phyloP scores from a whole-genome alignment of 1,140 invertebrate genomes.

The Drosophila tani region DNA sequence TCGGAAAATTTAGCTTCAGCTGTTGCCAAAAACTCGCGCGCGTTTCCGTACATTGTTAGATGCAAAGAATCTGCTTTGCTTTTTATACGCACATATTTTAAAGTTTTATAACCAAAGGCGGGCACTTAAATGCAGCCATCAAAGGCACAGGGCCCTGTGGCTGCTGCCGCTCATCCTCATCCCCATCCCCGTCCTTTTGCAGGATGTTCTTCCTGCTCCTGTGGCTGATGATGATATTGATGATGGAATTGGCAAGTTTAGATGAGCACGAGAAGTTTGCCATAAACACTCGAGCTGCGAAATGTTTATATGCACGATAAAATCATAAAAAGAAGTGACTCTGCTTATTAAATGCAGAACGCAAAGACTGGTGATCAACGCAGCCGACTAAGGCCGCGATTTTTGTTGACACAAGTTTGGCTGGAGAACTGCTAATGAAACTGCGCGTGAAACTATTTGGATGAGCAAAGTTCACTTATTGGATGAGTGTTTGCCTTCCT shows the following conservation, averaged over 20 bases:
- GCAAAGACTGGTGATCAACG: slow-evolving; percentile 44
- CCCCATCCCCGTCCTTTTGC: neutral
- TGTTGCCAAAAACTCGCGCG: slow-evolving; percentile 52
- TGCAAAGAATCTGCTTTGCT: slow-evolving; percentile 61
- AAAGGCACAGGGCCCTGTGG: slow-evolving; percentile 35
- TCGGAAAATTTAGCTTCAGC: slow-evolving; percentile 53
- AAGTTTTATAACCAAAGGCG: slow-evolving; percentile 51
- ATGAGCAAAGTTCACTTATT: slow-evolving; percentile 45
- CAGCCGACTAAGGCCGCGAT: slow-evolving; percentile 19
- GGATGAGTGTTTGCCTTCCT: slow-evolving; percentile 5
- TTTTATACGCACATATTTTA: slow-evolving; percentile 58
- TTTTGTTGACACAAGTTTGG: slow-evolving; percentile 39
- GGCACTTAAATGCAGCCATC: slow-evolving; percentile 55
- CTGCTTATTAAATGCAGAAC: slow-evolving; percentile 50
- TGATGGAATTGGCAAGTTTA: slow-evolving; percentile 69
- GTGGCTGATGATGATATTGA: slow-evolving; percentile 64
- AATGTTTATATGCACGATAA: slow-evolving; percentile 67
- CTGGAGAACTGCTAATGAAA: slow-evolving; percentile 38
- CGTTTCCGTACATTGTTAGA: slow-evolving; percentile 62
- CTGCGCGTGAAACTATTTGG: slow-evolving; percentile 38
- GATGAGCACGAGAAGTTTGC: slow-evolving; percentile 43
- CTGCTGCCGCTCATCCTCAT: slow-evolving; percentile 1
- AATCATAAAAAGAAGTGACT: slow-evolving; percentile 54
- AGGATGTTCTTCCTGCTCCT: slow-evolving; percentile 15
- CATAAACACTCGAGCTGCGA: slow-evolving; percentile 73